A percentile compares a stretch with the other conserved stretches of the same genome.
Conservation (phyloP, 2,888 invertebrate species). For the Eupithecia centaureata region DNA sequence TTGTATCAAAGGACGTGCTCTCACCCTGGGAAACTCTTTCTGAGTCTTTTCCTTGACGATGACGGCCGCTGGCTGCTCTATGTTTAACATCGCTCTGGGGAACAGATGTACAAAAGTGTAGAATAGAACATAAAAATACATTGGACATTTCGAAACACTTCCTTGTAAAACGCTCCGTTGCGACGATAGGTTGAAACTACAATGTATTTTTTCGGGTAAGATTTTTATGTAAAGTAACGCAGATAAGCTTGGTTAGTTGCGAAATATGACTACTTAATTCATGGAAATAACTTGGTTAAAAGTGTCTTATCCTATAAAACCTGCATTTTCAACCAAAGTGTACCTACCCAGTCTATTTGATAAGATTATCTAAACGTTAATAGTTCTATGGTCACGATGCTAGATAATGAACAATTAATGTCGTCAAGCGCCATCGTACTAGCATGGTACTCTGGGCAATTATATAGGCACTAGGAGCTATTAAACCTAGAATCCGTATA, state of each 20-base stretch:
- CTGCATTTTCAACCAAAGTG: background rate
- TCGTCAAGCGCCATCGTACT: slow-evolving; percentile 28
- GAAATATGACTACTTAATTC: too few species aligned
- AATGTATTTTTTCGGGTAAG: background rate
- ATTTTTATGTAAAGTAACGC: background rate
- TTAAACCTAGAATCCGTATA: background rate
- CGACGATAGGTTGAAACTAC: background rate
- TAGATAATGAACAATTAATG: slow-evolving; percentile 29
- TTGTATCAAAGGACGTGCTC: slow-evolving; percentile 24
- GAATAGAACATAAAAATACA: slow-evolving; percentile 15
- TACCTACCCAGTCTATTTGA: background rate
- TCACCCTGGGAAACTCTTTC: slow-evolving; percentile 73
- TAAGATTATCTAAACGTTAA: background rate
- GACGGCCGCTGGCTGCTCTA: slow-evolving; percentile 75
- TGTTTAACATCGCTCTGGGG: slow-evolving; percentile 76
- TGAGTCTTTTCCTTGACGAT: slow-evolving; percentile 61
- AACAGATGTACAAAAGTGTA: slow-evolving; percentile 31
- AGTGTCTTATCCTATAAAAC: background rate
- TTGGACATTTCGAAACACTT: background rate
- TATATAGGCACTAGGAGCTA: slow-evolving; percentile 20
- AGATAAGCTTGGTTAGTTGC: background rate
- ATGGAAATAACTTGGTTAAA: background rate
- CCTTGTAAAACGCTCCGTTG: background rate
- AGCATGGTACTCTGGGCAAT: background rate
- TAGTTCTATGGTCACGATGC: slow-evolving; percentile 27